Evolutionary conservation across 1,140 invertebrate genomes (phyloP).

Genomic region (Zaprionus vittiger): DNA sequence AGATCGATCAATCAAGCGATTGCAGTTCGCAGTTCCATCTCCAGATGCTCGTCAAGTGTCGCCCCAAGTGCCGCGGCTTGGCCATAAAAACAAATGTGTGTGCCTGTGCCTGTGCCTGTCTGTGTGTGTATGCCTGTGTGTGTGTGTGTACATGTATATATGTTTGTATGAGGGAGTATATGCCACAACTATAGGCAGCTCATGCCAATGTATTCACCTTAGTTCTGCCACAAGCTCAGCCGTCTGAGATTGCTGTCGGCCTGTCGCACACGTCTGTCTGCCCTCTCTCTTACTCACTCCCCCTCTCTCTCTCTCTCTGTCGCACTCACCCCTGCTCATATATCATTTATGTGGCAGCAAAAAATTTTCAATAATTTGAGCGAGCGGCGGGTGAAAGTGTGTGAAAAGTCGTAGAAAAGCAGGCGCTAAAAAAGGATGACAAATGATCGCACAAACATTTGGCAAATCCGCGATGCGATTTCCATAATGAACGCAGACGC

Average conservation of each 20-base stretch:
- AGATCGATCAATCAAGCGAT: slow-evolving; percentile 40
- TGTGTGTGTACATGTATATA: not conserved
- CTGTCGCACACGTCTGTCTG: not conserved
- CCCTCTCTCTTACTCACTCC: not conserved
- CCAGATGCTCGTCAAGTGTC: slow-evolving; percentile 40
- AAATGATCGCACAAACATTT: slow-evolving; percentile 83
- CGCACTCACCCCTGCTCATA: slow-evolving; percentile 51
- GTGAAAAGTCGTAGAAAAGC: slow-evolving; percentile 38
- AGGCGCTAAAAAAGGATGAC: slow-evolving; percentile 78
- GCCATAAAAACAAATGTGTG: slow-evolving; percentile 38
- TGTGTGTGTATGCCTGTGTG: not conserved
- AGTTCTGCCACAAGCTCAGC: not conserved
- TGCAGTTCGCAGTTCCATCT: slow-evolving; percentile 18
- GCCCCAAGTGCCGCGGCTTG: slow-evolving; percentile 20
- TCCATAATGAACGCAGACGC: slow-evolving; percentile 72
- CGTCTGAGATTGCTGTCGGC: slow-evolving; percentile 3
- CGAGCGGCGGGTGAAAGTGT: slow-evolving; percentile 9
- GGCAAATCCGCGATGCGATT: slow-evolving; percentile 74
- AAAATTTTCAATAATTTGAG: slow-evolving; percentile 76
- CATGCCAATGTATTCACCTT: not conserved
- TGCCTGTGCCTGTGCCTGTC: not conserved
- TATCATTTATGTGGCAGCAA: slow-evolving; percentile 69
- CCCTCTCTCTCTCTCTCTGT: not conserved
- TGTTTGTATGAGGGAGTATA: not conserved
- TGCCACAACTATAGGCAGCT: not conserved